A percentile compares a stretch with the other conserved stretches of the same genome.
Evolutionary conservation across 1,140 invertebrate species (phyloP).

Genomic region (Maniola jurtina): DNA sequence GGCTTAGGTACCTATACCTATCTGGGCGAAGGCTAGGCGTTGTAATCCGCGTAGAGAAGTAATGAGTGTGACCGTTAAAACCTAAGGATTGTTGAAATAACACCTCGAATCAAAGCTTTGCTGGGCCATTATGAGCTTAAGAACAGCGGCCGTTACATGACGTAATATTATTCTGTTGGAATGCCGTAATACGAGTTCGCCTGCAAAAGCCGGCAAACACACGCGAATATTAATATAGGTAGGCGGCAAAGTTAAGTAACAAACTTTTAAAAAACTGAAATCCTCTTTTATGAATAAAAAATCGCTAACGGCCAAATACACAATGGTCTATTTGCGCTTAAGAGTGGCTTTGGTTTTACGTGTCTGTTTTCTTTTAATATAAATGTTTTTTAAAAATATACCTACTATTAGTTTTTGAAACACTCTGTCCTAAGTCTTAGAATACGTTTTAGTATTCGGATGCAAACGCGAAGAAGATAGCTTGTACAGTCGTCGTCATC

Average conservation of each 20-base stretch:
- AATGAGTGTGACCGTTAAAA: conserved; percentile 17
- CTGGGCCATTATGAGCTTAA: conserved; percentile 37
- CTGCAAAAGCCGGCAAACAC: conserved; percentile 38
- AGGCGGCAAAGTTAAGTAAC: conserved; percentile 2
- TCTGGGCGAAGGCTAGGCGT: no score
- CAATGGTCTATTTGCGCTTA: not conserved
- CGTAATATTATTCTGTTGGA: conserved; percentile 47
- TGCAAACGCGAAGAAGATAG: no score
- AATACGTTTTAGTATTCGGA: no score
- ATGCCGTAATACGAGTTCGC: conserved; percentile 50
- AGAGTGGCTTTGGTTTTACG: not conserved
- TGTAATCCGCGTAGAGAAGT: not conserved
- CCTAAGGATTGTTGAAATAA: conserved; percentile 20
- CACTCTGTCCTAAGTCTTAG: no score
- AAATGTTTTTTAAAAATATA: no score
- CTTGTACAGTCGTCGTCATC: no score
- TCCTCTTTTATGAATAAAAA: no score
- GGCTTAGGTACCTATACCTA: no score
- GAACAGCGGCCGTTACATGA: conserved; percentile 46
- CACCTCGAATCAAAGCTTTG: conserved; percentile 17
- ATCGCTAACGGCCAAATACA: no score
- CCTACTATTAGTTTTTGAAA: no score
- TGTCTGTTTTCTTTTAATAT: no score
- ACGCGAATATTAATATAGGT: conserved; percentile 39
- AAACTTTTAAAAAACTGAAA: not conserved